Evolutionary conservation across 2,888 invertebrate species (phyloP).

Genomic region (Muschampia staudingeri): DNA sequence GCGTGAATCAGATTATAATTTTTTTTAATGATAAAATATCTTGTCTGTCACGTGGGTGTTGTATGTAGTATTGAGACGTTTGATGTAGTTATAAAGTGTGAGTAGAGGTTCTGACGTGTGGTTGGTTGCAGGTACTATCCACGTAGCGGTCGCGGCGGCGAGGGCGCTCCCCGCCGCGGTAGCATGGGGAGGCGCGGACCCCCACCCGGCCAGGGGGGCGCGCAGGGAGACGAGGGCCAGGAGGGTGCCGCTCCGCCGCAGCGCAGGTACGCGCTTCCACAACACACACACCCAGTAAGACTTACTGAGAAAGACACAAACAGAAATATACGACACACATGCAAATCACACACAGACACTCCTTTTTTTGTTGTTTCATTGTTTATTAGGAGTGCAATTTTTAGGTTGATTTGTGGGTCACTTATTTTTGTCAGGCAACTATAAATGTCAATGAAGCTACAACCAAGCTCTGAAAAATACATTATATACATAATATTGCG

Average conservation of each 20-base stretch:
- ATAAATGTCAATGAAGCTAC: no score
- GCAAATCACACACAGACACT: no score
- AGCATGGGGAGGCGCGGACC: slow-evolving; percentile 92
- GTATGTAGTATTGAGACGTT: slow-evolving; percentile 21
- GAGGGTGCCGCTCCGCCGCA: slow-evolving; percentile 85
- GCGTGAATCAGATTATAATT: not conserved
- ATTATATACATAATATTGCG: no score
- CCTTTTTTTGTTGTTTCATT: no score
- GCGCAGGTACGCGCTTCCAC: slow-evolving; percentile 79
- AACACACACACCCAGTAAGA: not conserved
- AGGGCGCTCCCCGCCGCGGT: slow-evolving; percentile 91
- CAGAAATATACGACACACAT: not conserved
- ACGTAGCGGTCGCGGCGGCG: slow-evolving; percentile 89
- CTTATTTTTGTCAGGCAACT: no score
- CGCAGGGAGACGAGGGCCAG: slow-evolving; percentile 87
- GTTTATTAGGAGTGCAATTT: no score
- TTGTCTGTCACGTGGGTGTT: not conserved
- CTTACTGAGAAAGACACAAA: not conserved
- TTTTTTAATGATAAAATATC: no score
- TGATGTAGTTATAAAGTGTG: not conserved
- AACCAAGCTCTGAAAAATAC: no score
- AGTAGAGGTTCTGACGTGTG: not conserved
- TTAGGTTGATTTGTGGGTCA: no score
- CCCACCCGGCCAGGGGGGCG: slow-evolving; percentile 85
- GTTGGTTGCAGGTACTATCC: slow-evolving; percentile 84